Base-by-base conservation (phyloP, 1,140 invertebrate genomes). In the Euschistus heros region DNA sequence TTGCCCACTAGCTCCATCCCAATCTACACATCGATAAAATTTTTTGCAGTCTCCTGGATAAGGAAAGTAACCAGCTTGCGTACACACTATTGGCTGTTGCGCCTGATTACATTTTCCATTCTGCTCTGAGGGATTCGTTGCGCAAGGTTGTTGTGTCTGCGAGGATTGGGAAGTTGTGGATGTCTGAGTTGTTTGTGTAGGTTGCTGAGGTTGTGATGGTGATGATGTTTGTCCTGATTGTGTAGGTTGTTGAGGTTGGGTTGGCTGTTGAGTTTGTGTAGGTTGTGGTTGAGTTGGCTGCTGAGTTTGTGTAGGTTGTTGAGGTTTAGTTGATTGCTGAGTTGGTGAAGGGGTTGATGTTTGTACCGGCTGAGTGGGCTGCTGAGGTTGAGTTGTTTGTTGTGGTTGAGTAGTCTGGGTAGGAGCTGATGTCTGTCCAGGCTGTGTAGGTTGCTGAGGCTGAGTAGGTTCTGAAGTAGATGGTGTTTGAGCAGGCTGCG, bases 21-120 rank as follows among this genome's bases (percentile, higher is more conserved):
- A 78, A 67, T 80, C 77, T n/a, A 89, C 87, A 72, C 86, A 88
- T 62, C 85, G 79, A 69, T 87, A 87, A 70, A 86, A 87, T 70
- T 85, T 85, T 57, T 78, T 79, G 72, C 87, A 90, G 47, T 82
- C 75, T n/a, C 76, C 75, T 27, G 80, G 79, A 75, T 87, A 74
- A 7, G 82, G 80, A 71, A 81, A 86, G 70, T 82, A 88, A 30
- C 87, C 87, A 70, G 69, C 70, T 66, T 69, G 67, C 20, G 69
- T 69, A 61, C 72, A 73, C 37, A 62, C 68, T 63, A 73, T 72
- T 50, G 57, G 59, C 18, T 62, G 64, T 18, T 55, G 50, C 8
- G n/a, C 33, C 18, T 46, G 63, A 57, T 64, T 13, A 15, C 33
- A 33, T 46, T 57, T 55, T 13, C 5, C 47, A 18, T 17, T 59